Base-by-base conservation (phyloP, 1,140 invertebrate genomes). In the Drosophila tani region DNA sequence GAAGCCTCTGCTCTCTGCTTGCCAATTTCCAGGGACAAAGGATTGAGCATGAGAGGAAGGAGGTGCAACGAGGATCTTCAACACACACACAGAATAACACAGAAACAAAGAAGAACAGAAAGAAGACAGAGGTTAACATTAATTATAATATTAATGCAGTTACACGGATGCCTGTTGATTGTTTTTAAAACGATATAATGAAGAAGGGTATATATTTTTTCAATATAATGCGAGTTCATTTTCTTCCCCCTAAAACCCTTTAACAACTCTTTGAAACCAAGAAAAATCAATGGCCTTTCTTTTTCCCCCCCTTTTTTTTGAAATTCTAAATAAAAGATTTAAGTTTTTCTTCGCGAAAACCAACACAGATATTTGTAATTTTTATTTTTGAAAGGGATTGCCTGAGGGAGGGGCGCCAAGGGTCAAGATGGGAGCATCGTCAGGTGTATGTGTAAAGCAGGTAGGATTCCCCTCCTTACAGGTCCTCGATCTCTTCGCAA, bases 141-240 rank as follows among this genome's bases (percentile, higher is more conserved):
- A 58, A 55, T 53, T 64, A 14, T 45, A 76, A 57, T 53, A 43
- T 53, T 69, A 73, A 74, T 55, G 57, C 71, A 74, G 65, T 50
- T 73, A 41, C 40, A 65, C 63, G 58, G 58, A 75, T 55, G 46
- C 69, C 66, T 55, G 71, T 74, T 75, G 29, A 75, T 63, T 74
- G 69, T 75, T 75, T 75, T 74, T 71, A 70, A 70, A 70, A 69
- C 55, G 50, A 64, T 43, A 58, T 51, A 15, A 15, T 56, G 19
- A 58, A 63, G 43, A 46, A 55, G n/a, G 35, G 50, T 56, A 63
- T 70, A 75, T 70, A 75, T 75, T 75, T 82, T 80, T 75, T 73
- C 51, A 64, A 77, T 50, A 78, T 69, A 63, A 49, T 74, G 76
- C 62, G 67, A 84, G 75, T 73, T 76, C 24, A 51, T 56, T 32